Conservation (phyloP, 30 jellyfish, hydroid and myxozoan species). For the Pelagia noctiluca region DNA sequence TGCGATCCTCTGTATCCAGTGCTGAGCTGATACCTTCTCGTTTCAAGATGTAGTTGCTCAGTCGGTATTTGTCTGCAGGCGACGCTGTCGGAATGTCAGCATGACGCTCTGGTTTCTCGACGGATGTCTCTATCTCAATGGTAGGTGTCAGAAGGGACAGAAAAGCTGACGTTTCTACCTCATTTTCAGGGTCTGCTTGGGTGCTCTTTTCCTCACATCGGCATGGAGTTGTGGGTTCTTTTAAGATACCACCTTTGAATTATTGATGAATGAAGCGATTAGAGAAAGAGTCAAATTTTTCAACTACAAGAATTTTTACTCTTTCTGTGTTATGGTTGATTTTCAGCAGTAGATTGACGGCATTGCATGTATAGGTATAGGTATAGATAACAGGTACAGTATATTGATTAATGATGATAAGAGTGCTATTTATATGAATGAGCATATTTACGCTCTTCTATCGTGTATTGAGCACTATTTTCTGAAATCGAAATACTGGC, state of each 20-base stretch:
- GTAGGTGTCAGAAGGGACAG: slow-evolving; percentile 48
- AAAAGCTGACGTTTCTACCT: slow-evolving; percentile 92
- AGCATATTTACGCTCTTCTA: too few species aligned
- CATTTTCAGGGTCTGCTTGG: slow-evolving; percentile 69
- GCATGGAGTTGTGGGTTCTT: slow-evolving; percentile 93
- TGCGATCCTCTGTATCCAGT: slow-evolving; percentile 11
- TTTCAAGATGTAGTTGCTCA: slow-evolving; percentile 44
- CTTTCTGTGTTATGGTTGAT: not conserved
- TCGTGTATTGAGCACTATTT: too few species aligned
- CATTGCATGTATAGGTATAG: too few species aligned
- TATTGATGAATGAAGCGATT: not conserved
- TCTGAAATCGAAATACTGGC: too few species aligned
- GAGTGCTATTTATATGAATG: too few species aligned
- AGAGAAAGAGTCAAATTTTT: not conserved
- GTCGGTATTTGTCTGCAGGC: slow-evolving; percentile 62
- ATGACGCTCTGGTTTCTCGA: slow-evolving; percentile 55
- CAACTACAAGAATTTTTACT: not conserved
- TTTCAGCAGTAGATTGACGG: too few species aligned
- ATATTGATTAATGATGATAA: too few species aligned
- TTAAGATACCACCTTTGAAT: slow-evolving; percentile 79
- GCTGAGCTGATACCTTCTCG: slow-evolving; percentile 53
- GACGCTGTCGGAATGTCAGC: slow-evolving; percentile 65
- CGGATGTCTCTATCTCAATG: slow-evolving; percentile 53
- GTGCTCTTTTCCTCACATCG: slow-evolving; percentile 80
- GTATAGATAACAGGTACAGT: too few species aligned